Evolutionary conservation across 2,113 vertebrate genomes (phyloP).

Genomic region (Cephalopholis sonnerati): DNA sequence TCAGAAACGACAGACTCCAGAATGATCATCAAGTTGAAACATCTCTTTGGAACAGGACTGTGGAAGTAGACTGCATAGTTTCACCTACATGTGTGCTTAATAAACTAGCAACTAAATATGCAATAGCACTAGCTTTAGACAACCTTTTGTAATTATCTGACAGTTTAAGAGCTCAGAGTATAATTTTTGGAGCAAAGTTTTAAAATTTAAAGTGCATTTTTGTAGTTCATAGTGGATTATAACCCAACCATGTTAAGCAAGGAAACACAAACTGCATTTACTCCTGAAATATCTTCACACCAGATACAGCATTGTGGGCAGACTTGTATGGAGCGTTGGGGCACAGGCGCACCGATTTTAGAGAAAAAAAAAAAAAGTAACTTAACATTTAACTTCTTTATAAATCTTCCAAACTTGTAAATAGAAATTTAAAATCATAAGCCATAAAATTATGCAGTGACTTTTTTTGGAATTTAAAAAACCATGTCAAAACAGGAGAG

Average conservation of each 20-base stretch:
- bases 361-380: neutral
- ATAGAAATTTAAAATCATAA: neutral
- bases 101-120: neutral
- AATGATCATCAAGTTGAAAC: neutral
- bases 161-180: neutral
- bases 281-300: neutral
- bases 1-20: neutral
- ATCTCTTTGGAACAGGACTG: neutral
- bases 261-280: neutral
- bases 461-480: constrained; percentile 2
- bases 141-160: neutral
- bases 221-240: neutral
- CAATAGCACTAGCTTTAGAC: neutral
- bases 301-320: neutral
- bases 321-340: neutral
- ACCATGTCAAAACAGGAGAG: neutral
- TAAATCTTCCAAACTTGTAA: neutral
- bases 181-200: neutral
- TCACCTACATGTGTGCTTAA: neutral
- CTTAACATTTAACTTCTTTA: neutral
- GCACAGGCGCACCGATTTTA: neutral
- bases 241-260: neutral
- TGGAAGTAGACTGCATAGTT: neutral
- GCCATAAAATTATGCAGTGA: neutral
- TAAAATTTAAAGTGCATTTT: neutral